Evolutionary conservation across 2,888 invertebrate species (phyloP).

Genomic region (Calliphora vomitoria): DNA sequence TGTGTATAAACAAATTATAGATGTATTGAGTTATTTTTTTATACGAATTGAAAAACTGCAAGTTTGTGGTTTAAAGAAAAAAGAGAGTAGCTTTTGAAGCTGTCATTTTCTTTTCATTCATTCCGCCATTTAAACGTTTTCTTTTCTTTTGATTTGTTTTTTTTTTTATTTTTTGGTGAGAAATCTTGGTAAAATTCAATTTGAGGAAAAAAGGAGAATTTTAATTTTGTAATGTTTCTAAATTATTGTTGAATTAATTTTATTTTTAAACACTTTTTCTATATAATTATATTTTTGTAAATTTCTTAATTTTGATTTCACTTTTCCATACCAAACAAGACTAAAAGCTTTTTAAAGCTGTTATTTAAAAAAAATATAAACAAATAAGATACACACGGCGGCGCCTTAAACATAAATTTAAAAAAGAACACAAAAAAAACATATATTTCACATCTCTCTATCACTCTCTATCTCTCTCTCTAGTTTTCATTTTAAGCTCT

Average conservation of each 20-base stretch:
- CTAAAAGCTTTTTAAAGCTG: constrained; percentile 72
- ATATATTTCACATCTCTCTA: constrained; percentile 55
- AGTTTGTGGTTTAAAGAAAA: constrained; percentile 43
- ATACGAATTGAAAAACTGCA: constrained; percentile 63
- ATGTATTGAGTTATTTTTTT: constrained; percentile 56
- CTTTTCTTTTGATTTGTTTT: constrained; percentile 48
- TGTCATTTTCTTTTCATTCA: constrained; percentile 62
- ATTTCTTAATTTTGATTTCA: constrained; percentile 45
- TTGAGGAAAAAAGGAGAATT: constrained; percentile 50
- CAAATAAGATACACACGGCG: constrained; percentile 67
- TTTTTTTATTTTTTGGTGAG: constrained; percentile 34
- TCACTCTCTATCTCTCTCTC: constrained; percentile 41
- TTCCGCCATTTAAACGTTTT: constrained; percentile 64
- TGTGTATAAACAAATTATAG: constrained; percentile 62
- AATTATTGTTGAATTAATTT: constrained; percentile 72
- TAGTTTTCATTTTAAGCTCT: constrained; percentile 63
- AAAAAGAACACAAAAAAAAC: constrained; percentile 64
- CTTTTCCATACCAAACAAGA: constrained; percentile 67
- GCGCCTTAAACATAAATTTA: constrained; percentile 74
- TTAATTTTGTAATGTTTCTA: constrained; percentile 67
- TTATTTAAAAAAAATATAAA: constrained; percentile 56
- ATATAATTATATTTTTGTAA: constrained; percentile 46
- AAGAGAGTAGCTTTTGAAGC: constrained; percentile 45
- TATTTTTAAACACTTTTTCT: constrained; percentile 56
- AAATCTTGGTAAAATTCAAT: constrained; percentile 36